Base-by-base conservation (phyloP, 2,797 vertebrate genomes). In the Sebastes matsubarae region DNA sequence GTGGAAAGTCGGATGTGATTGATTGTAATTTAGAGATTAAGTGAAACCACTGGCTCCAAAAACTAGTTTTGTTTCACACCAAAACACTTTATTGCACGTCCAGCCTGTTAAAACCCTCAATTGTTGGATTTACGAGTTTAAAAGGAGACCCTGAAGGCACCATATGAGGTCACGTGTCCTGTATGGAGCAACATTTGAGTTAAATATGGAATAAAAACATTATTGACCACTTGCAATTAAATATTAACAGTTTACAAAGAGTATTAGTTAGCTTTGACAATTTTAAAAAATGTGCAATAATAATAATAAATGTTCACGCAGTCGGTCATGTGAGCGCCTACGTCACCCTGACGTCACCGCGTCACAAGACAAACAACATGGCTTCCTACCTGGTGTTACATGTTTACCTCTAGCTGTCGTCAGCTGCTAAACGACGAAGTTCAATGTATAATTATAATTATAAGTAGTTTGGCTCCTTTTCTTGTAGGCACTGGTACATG, bases 311-410 rank as follows among this genome's bases (percentile, higher is more conserved):
- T 4, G 2, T 16, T 63, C 1, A 6, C 4, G 8, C 12, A 2
- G 4, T 5, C 29, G 65, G 76, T 89, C 92, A 92, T 20, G 67
- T 93, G 93, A 77, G 1, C 1, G 0, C 7, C 1, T 8, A 38
- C 84, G 85, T 85, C 86, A 89, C 50, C 36, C 13, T 38, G 36
- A 38, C 36, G 36, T 38, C 36, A 42, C 6, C 8, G 14, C 32
- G 87, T 94, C 94, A 94, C 84, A 73, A 72, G 91, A 30, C 66
- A 79, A 81, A 87, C 86, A 94, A 91, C 57, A 93, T 94, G 94
- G 91, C 89, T 1, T 80, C 84, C 2, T n/a, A 3, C 80, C 27
- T 14, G 32, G 46, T 2, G 18, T n/a, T 25, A 0, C 1, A 10
- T 32, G 22, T 72, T 2, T 63, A 32, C 1, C 1, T 1, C 1